phyloP scores from a whole-genome alignment of 2,797 vertebrate species.

The Rhinella marina region DNA sequence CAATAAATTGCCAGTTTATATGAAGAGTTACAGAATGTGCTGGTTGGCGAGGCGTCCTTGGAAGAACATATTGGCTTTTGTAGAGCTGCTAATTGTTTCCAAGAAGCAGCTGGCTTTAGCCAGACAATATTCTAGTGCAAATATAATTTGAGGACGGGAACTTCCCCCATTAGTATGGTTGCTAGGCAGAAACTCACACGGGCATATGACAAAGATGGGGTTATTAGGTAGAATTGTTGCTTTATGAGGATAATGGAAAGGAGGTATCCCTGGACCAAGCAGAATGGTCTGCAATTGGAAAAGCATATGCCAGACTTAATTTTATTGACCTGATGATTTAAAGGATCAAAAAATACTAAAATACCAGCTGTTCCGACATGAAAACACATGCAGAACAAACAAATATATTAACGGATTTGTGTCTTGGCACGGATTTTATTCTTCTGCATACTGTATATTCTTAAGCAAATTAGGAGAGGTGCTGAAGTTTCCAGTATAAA shows the following conservation, averaged over 20 bases:
- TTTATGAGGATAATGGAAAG: slow-evolving; percentile 38
- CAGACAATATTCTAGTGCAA: slow-evolving; percentile 60
- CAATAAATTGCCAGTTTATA: slow-evolving; percentile 44
- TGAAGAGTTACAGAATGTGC: slow-evolving; percentile 57
- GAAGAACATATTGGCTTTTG: slow-evolving; percentile 56
- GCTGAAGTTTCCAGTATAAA: background rate
- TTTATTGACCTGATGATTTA: slow-evolving; percentile 41
- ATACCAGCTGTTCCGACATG: slow-evolving; percentile 1
- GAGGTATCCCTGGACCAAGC: background rate
- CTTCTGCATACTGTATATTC: slow-evolving; percentile 1
- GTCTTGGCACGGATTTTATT: background rate
- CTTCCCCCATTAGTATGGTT: slow-evolving; percentile 47
- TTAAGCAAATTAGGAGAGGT: background rate
- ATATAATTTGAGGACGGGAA: slow-evolving; percentile 55
- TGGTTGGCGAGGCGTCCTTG: slow-evolving; percentile 50
- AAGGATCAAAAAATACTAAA: slow-evolving; percentile 21
- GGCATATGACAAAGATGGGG: slow-evolving; percentile 18
- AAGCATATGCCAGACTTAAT: slow-evolving; percentile 36
- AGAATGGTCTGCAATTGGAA: slow-evolving; percentile 29
- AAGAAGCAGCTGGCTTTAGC: slow-evolving; percentile 59
- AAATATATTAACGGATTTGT: background rate
- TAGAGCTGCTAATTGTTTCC: slow-evolving; percentile 59
- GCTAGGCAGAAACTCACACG: slow-evolving; percentile 41
- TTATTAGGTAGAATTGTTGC: slow-evolving; percentile 35
- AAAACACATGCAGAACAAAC: background rate